Conservation (phyloP, 1,140 invertebrate species). For the Drosophila guanche region DNA sequence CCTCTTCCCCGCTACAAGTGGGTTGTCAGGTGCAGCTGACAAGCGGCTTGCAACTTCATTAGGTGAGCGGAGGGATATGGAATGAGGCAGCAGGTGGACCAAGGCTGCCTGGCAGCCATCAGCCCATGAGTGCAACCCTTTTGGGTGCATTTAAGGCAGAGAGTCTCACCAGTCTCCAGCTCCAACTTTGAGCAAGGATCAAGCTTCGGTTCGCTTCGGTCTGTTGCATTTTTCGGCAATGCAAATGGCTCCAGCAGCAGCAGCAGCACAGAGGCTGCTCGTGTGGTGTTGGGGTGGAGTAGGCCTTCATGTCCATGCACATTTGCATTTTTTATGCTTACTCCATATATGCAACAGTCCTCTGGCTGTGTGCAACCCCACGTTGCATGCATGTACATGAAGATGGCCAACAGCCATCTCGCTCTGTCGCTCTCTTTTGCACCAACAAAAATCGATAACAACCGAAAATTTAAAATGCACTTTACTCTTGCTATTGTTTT, state of each 20-base stretch:
- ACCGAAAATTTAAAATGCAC: conserved; percentile 38
- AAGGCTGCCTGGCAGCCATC: conserved; percentile 4
- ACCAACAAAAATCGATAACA: conserved; percentile 32
- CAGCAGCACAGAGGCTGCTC: neutral
- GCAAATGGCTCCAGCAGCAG: conserved; percentile 8
- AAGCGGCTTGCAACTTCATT: conserved; percentile 46
- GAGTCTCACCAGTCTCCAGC: conserved; percentile 5
- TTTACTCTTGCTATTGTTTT: conserved; percentile 20
- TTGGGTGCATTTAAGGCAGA: conserved; percentile 41
- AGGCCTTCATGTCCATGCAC: conserved; percentile 23
- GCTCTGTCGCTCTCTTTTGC: neutral
- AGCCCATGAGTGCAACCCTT: conserved; percentile 21
- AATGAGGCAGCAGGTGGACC: neutral
- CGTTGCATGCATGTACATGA: neutral
- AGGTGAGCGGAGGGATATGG: conserved; percentile 11
- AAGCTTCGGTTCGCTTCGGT: conserved; percentile 14
- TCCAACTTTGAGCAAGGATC: conserved; percentile 7
- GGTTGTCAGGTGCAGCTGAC: conserved; percentile 20
- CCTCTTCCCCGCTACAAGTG: conserved; percentile 2
- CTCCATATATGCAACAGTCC: conserved; percentile 16
- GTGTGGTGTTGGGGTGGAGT: neutral
- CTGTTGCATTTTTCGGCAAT: conserved; percentile 37
- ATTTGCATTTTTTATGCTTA: conserved; percentile 58
- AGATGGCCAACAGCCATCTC: conserved; percentile 1
- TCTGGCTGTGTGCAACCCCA: neutral